Evolutionary conservation across 2,888 invertebrate genomes (phyloP).

Genomic region (Anorthoa munda): DNA sequence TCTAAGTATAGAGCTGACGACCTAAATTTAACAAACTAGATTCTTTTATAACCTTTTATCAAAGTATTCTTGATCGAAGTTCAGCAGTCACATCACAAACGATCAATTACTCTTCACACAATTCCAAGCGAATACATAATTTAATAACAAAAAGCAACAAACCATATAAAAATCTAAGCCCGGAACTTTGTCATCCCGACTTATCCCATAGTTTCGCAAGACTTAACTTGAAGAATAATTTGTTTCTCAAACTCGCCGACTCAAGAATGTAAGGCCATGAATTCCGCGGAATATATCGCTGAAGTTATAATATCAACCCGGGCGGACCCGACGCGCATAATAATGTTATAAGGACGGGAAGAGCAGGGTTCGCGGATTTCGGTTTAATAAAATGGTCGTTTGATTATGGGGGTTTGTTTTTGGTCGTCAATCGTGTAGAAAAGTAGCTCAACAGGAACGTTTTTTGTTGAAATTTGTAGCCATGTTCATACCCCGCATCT

Average conservation of each 20-base stretch:
- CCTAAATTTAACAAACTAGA: no score
- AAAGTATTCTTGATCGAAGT: neutral
- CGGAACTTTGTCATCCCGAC: conserved; percentile 50
- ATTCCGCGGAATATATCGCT: conserved; percentile 71
- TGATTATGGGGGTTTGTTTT: neutral
- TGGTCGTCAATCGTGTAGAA: neutral
- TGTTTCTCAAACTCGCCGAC: conserved; percentile 66
- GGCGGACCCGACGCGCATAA: conserved; percentile 68
- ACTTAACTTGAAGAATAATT: conserved; percentile 68
- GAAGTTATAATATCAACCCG: conserved; percentile 73
- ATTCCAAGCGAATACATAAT: conserved; percentile 8
- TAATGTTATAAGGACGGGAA: conserved; percentile 58
- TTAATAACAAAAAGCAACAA: conserved; percentile 32
- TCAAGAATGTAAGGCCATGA: conserved; percentile 67
- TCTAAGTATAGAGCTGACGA: no score
- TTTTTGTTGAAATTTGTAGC: neutral
- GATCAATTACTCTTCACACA: neutral
- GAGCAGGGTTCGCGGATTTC: neutral
- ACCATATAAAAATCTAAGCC: conserved; percentile 50
- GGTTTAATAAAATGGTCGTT: neutral
- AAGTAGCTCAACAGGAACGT: no score
- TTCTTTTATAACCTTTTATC: no score
- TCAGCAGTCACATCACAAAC: neutral
- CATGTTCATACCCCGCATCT: neutral
- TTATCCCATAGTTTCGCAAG: conserved; percentile 47